A percentile compares a stretch with the other conserved stretches of the same genome.
Conservation (phyloP, 2,797 vertebrate genomes). For the Sebastes umbrosus region DNA sequence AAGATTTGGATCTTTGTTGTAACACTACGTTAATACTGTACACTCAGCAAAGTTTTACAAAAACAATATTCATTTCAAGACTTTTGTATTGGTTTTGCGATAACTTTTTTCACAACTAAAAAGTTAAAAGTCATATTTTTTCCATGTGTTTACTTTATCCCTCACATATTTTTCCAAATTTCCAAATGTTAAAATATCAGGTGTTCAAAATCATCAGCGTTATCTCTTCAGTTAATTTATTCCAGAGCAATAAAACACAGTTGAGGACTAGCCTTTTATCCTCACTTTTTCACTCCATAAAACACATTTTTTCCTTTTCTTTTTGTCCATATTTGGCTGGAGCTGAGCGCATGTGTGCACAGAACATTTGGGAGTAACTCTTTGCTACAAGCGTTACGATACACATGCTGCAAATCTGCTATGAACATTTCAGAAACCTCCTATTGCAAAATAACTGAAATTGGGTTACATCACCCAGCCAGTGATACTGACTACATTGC, state of each 20-base stretch:
- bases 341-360: neutral
- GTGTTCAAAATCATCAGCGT: neutral
- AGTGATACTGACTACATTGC: neutral
- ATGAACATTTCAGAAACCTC: neutral
- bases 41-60: neutral
- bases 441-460: neutral
- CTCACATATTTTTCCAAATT: neutral
- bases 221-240: neutral
- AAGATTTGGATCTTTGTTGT: neutral
- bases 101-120: neutral
- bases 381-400: neutral
- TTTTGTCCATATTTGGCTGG: neutral
- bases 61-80: neutral
- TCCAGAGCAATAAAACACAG: neutral
- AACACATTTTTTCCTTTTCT: neutral
- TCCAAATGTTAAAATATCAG: neutral
- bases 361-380: neutral
- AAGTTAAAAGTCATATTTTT: neutral
- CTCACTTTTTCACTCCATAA: neutral
- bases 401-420: conserved; percentile 1
- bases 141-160: neutral
- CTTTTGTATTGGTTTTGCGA: neutral
- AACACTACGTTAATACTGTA: neutral
- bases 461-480: neutral
- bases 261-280: neutral